Base-by-base conservation (phyloP, 2,888 invertebrate species). In the Stratiomys singularior region DNA sequence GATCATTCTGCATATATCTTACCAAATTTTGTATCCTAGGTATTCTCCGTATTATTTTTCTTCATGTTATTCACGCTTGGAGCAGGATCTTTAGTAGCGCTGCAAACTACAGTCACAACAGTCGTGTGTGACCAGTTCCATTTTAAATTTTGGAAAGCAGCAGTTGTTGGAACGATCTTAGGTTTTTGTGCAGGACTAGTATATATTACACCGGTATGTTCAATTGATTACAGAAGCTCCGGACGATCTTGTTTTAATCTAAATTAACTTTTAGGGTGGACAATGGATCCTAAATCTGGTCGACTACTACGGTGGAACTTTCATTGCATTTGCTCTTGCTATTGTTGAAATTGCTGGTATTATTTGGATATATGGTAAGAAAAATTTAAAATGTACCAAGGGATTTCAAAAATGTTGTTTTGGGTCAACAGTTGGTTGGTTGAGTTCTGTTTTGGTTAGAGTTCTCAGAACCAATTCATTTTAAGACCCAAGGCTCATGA, bases 1-100 rank as follows among this genome's bases (percentile, higher is more conserved):
- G 7, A 52, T 52, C 7, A n/a, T 11, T n/a, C 63, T 74, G 21
- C n/a, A 15, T n/a, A n/a, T 60, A 25, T 27, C 23, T 21, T 58
- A 63, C 63, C 78, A n/a, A n/a, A n/a, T 76, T 60, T 77, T 64
- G 77, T 89, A 88, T 3, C 52, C 15, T 52, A 93, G 91, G 84
- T 94, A 37, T 95, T 94, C 85, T 89, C 94, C 0, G 92, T 93
- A 2, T 86, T 94, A 15, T 95, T 95, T 88, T 95, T 95, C 89
- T 87, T 93, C 82, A 95, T 95, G 95, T 88, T 95, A 87, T 90
- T 92, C 79, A 92, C 93, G 1, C 88, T 95, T 79, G 95, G 94
- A 13, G 88, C 93, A 21, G 95, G 95, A 1, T 93, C 93, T 76
- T 90, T 92, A 5, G 93, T 93, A 30, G 93, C 93, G 0, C 87